Conservation (phyloP, 2,888 invertebrate genomes). For the Agelastica alni region DNA sequence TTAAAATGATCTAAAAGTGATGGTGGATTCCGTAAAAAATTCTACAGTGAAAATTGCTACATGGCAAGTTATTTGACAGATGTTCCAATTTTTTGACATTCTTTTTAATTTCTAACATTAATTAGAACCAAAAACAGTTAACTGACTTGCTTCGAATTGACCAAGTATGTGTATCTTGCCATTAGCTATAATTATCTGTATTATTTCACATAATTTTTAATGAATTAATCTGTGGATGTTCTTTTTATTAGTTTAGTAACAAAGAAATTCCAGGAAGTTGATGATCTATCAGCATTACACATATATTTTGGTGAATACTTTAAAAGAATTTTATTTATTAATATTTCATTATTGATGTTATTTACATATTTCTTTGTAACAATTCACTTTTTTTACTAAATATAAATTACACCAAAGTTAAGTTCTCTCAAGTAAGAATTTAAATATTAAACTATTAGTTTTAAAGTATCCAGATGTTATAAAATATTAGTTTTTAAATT, state of each 20-base stretch:
- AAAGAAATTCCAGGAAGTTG: conserved; percentile 35
- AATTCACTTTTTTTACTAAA: no score
- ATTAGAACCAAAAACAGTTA: conserved; percentile 37
- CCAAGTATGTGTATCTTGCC: conserved; percentile 21
- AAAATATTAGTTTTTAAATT: no score
- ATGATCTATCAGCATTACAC: conserved; percentile 27
- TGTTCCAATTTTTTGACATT: conserved; percentile 54
- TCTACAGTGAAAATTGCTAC: conserved; percentile 31
- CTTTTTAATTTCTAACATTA: conserved; percentile 27
- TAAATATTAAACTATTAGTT: no score
- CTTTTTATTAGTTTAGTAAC: conserved; percentile 29
- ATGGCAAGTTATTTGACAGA: conserved; percentile 53
- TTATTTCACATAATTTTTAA: conserved; percentile 10
- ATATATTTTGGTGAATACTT: no score
- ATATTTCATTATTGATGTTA: no score
- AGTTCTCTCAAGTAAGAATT: no score
- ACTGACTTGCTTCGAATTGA: conserved; percentile 24
- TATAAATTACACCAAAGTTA: no score
- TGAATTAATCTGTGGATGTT: conserved; percentile 2
- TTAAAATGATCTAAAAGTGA: conserved; percentile 3
- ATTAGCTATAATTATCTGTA: not conserved
- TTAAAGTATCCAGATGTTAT: no score
- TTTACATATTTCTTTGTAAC: no score
- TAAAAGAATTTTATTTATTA: no score
- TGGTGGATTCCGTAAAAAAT: conserved; percentile 8